phyloP scores from a whole-genome alignment of 2,113 vertebrate genomes.

The Dolichotis patagonum region DNA sequence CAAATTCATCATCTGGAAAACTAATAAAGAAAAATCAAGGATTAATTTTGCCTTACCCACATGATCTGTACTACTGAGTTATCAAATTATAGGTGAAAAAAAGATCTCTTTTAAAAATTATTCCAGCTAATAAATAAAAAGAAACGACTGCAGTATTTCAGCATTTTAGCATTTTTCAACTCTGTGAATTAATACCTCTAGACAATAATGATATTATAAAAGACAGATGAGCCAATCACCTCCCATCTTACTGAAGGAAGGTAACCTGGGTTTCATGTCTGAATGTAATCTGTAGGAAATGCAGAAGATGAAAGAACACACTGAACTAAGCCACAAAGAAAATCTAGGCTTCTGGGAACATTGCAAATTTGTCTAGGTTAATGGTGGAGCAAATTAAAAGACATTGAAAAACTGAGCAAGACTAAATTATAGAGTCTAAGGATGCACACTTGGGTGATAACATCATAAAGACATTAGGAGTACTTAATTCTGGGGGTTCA shows the following conservation, averaged over 20 bases:
- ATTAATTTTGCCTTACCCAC: conserved; percentile 14
- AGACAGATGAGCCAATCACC: neutral
- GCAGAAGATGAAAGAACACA: neutral
- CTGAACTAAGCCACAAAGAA: neutral
- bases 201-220: neutral
- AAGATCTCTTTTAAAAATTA: neutral
- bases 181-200: neutral
- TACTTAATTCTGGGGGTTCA: neutral
- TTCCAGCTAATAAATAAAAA: neutral
- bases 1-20: neutral
- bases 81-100: neutral
- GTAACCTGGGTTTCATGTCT: neutral
- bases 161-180: neutral
- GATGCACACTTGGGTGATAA: neutral
- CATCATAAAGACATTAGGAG: neutral
- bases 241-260: neutral
- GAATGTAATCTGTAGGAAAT: neutral
- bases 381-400: neutral
- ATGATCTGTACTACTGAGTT: neutral
- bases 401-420: neutral
- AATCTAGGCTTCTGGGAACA: neutral
- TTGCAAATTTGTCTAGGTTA: neutral
- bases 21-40: conserved; percentile 13
- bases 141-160: neutral
- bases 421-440: neutral